Conservation (phyloP, 35 echinoderm and acorn worm species). For the Lytechinus variegatus region DNA sequence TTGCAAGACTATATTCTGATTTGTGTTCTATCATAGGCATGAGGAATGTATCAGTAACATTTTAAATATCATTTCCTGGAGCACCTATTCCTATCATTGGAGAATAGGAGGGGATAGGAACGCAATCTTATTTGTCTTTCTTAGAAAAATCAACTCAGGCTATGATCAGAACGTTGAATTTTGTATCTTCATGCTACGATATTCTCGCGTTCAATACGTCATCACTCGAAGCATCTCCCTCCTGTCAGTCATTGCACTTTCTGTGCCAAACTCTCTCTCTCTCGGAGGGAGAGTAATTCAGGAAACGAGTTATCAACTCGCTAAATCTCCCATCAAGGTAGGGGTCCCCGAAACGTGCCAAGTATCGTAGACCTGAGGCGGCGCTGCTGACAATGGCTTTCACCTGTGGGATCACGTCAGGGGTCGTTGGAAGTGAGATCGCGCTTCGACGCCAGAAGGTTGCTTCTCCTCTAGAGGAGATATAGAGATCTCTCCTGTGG, state of each 20-base stretch:
- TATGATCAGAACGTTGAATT: too few species aligned
- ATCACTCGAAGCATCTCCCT: slow-evolving; percentile 39
- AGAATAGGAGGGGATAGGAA: neutral
- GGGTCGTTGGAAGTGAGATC: neutral
- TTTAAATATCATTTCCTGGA: neutral
- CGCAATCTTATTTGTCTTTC: neutral
- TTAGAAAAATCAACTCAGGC: neutral
- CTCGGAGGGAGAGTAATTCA: slow-evolving; percentile 15
- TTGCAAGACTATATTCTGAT: neutral
- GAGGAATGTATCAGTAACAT: neutral
- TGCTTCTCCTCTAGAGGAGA: neutral
- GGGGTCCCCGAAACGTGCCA: neutral
- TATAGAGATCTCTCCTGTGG: neutral
- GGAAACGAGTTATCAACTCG: slow-evolving; percentile 19
- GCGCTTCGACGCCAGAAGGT: neutral
- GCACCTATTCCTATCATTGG: neutral
- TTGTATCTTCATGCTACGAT: neutral
- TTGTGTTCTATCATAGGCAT: neutral
- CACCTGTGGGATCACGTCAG: slow-evolving; percentile 15
- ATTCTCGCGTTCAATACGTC: slow-evolving; percentile 66
- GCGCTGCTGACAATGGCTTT: neutral
- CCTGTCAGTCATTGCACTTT: slow-evolving; percentile 41
- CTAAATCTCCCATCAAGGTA: slow-evolving; percentile 42
- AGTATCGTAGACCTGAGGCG: neutral
- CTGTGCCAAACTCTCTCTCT: neutral